Percentiles rank a stretch among this genome's conserved stretches.
Conservation (phyloP, 2,797 vertebrate species). For the Phoeniculus purpureus region DNA sequence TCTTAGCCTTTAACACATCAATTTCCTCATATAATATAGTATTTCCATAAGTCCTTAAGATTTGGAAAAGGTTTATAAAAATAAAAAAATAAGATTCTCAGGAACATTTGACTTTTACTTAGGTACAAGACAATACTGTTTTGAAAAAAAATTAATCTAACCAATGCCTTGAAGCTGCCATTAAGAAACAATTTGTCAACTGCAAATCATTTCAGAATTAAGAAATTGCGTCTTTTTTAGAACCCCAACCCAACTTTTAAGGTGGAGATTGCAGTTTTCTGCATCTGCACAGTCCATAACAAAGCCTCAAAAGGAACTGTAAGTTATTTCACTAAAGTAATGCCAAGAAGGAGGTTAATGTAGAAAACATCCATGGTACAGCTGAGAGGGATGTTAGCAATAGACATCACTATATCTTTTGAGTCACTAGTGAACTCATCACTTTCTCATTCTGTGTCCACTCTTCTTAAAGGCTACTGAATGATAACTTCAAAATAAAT, state of each 20-base stretch:
- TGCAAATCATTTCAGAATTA: not conserved
- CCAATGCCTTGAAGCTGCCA: not conserved
- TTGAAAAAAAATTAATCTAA: not conserved
- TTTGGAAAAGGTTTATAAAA: not conserved
- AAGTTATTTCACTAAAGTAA: not conserved
- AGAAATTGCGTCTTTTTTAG: not conserved
- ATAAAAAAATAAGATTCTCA: not conserved
- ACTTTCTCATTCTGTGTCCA: not conserved
- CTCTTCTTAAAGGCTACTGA: not conserved
- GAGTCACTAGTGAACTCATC: not conserved
- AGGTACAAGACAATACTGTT: not conserved
- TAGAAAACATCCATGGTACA: not conserved
- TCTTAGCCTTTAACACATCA: not conserved
- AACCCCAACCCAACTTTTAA: not conserved
- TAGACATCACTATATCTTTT: not conserved
- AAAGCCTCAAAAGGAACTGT: not conserved
- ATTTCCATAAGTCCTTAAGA: not conserved
- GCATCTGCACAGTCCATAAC: not conserved
- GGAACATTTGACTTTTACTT: not conserved
- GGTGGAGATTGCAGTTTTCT: not conserved
- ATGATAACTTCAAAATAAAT: not conserved
- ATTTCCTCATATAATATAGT: not conserved
- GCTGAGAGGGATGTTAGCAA: not conserved
- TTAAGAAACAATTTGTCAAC: not conserved
- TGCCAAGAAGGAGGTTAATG: not conserved